Evolutionary conservation across 2,888 invertebrate genomes (phyloP), one percentile per base, ranked within the genome.

Genomic region (Glaucopsyche alexis): DNA sequence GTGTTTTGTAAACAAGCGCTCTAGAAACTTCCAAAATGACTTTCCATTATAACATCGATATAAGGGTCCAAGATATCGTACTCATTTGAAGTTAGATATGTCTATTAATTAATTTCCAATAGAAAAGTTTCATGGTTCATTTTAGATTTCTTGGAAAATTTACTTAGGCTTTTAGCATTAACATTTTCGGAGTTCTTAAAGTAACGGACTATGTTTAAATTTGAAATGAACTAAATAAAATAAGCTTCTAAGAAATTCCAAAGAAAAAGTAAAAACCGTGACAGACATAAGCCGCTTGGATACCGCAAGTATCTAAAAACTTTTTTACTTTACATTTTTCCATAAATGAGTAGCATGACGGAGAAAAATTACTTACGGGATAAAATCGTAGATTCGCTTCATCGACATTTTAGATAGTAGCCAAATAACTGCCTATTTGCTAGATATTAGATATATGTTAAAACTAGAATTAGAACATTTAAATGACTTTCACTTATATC

Each of bases 1-100:
- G 82, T 81, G 80, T 83, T 83, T 81, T 79, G 79, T 82, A 83
- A 87, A 86, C 85, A 86, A 87, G 85, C 83, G 47, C 13, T 47
- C 14, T 83, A 11, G 19, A 47, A 81, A 78, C 80, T 78, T 77
- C 77, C 78, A 79, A 80, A 84, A 84, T 82, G 83, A 81, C 81
- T 85, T 83, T 82, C 80, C 75, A 80, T 66, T 74, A 78, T 79
- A 83, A 85, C 85, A 86, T 86, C 85, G 81, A 82, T 81, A 83
- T 75, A 78, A 74, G 73, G 76, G 80, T 7, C 13, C 5, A 29
- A 85, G 85, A 87, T 86, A 87, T 82, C 42, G 67, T 65, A 74
- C 72, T 73, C 70, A 73, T 71, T 70, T 71, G 49, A 75, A 74
- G 50, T 75, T 75, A 29, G 38, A 50, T 67, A 42, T 66, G 8